These are phyloP conservation scores for Sus cebifrons DNA, from an alignment of 2,797 vertebrate genomes.

Conservation along the genomic window DNA sequence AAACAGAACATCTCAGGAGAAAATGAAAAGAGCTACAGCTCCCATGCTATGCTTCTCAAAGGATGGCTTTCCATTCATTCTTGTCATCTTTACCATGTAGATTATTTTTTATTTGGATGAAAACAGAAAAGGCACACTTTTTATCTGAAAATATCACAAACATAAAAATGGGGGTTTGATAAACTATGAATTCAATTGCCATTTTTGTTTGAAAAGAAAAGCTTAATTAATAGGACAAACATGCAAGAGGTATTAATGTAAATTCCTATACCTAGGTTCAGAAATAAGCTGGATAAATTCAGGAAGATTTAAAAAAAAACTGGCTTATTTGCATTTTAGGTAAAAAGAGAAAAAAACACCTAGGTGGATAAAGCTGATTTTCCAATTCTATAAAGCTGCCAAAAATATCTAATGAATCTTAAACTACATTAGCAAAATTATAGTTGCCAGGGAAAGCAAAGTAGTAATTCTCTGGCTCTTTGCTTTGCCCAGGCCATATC, in stretches of 20 bases:
- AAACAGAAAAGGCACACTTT: not conserved
- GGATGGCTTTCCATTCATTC: not conserved
- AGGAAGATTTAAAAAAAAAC: not conserved
- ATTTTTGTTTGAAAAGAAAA: slow-evolving; percentile 3
- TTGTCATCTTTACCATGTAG: not conserved
- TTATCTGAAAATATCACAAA: slow-evolving; percentile 6
- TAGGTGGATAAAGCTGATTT: slow-evolving; percentile 52
- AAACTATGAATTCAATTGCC: not conserved
- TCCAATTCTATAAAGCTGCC: slow-evolving; percentile 66
- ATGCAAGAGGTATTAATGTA: not conserved
- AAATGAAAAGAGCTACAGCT: not conserved
- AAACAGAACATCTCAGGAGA: not conserved
- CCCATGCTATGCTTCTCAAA: not conserved
- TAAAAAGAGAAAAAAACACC: not conserved
- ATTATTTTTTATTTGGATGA: not conserved
- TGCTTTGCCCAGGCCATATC: slow-evolving; percentile 64
- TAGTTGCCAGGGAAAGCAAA: slow-evolving; percentile 60
- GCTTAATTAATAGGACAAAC: not conserved
- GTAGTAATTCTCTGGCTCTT: slow-evolving; percentile 51
- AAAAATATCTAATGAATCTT: slow-evolving; percentile 71
- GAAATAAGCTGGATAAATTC: slow-evolving; percentile 47
- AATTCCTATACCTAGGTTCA: slow-evolving; percentile 42
- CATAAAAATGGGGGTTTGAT: not conserved
- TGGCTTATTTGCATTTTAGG: slow-evolving; percentile 50
- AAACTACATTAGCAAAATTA: slow-evolving; percentile 74